Base-by-base conservation (phyloP, 2,888 invertebrate genomes). In the Agonopterix heracliana region DNA sequence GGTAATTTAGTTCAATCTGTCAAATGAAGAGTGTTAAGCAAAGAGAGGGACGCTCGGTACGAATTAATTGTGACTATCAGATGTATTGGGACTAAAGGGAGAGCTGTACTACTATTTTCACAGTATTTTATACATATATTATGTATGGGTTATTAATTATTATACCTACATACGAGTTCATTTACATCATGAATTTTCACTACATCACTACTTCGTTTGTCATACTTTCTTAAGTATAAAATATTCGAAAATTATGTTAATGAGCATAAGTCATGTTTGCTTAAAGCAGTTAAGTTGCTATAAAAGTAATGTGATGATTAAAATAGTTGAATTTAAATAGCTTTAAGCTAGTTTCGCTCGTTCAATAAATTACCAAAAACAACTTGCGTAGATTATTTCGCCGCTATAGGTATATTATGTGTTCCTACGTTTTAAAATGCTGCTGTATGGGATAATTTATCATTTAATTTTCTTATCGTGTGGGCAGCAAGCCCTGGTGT, bases 1-100 rank as follows among this genome's bases (percentile, higher is more conserved):
- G 42, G 47, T 44, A 44, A 47, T 69, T 54, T 47, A 49, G 51
- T 49, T 43, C 47, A 47, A 88, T 86, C 85, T 88, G 87, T 88
- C 87, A 87, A 85, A 85, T 81, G 83, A 81, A 86, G 81, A 88
- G 87, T 86, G 86, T 77, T 88, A 63, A 71, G 85, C 78, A 88
- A 88, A 88, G 85, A 87, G 76, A 85, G 85, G 86, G 78, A 34
- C 34, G 38, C 43, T n/a, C 40, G 78, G 70, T 61, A 53, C 67
- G 73, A 78, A 26, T 81, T 81, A 78, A 76, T 75, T 75, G 69
- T 63, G 71, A 72, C 57, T 74, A 78, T 78, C 71, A 71, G 69
- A 74, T 75, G 74, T 66, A 26, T 68, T 68, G 41, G 38, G 9
- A 38, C 38, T 38, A n/a, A 38, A 2, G 38, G n/a, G 38, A 17